Evolutionary conservation across 2,797 vertebrate genomes (phyloP).

Genomic region (Anabacerthia variegaticeps): DNA sequence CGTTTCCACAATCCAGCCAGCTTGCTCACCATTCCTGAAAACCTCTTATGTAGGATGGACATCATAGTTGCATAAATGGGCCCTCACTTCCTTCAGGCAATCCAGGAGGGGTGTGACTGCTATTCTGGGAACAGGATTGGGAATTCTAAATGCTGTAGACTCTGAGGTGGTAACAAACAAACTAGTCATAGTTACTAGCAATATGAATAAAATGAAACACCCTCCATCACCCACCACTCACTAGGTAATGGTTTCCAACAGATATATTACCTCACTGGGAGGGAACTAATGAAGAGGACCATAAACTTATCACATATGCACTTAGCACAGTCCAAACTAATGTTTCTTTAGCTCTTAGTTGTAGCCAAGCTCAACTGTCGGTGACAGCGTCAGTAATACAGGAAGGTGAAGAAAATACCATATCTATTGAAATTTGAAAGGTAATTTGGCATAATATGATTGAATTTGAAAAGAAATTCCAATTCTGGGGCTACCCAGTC

Average conservation of each 20-base stretch:
- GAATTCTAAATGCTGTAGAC: too few relatives aligned
- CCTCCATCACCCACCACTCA: too few relatives aligned
- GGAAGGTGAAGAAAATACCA: not conserved
- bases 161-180: not conserved
- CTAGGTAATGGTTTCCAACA: not conserved
- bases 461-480: not conserved
- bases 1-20: not conserved
- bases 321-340: not conserved
- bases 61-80: not conserved
- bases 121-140: not conserved
- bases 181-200: not conserved
- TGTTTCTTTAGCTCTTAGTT: not conserved
- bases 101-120: not conserved
- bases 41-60: not conserved
- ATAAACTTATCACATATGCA: not conserved
- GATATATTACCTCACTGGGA: too few relatives aligned
- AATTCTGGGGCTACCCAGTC: too few relatives aligned
- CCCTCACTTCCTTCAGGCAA: not conserved
- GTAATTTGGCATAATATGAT: not conserved
- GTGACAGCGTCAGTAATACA: not conserved
- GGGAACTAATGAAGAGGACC: not conserved
- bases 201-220: not conserved
- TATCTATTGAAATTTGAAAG: not conserved
- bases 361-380: not conserved
- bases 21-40: not conserved